Percentiles rank a stretch among this genome's conserved stretches.
Conservation (phyloP, 2,888 invertebrate species). For the Lasioglossum lativentre region DNA sequence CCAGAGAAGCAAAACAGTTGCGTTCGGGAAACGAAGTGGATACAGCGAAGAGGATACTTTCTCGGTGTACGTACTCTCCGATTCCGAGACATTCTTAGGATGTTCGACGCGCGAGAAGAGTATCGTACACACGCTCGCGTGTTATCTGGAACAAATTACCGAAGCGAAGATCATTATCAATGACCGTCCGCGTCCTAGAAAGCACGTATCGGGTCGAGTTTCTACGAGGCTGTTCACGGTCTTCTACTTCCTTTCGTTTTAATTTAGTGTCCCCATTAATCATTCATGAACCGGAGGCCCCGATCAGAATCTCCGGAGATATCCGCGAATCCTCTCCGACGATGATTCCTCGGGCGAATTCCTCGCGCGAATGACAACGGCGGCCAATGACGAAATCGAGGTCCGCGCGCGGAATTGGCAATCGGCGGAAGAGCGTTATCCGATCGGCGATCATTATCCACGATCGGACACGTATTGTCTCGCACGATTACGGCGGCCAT, state of each 20-base stretch:
- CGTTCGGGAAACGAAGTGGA: neutral
- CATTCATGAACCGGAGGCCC: slow-evolving; percentile 51
- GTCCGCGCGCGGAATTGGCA: slow-evolving; percentile 38
- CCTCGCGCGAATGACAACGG: slow-evolving; percentile 8
- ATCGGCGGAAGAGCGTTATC: slow-evolving; percentile 52
- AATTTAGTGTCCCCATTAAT: slow-evolving; percentile 60
- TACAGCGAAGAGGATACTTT: neutral
- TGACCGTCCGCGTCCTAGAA: slow-evolving; percentile 49
- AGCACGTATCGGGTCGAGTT: slow-evolving; percentile 45
- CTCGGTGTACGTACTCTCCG: neutral
- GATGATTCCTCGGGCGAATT: slow-evolving; percentile 12
- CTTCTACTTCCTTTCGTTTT: slow-evolving; percentile 52
- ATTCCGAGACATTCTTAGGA: neutral
- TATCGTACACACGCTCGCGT: slow-evolving; percentile 2
- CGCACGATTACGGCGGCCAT: slow-evolving; percentile 54
- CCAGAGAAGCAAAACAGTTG: neutral
- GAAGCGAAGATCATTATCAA: slow-evolving; percentile 47
- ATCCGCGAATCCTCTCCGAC: neutral
- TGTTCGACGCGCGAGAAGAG: neutral
- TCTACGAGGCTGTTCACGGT: slow-evolving; percentile 59
- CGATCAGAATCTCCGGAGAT: neutral
- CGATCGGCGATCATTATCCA: slow-evolving; percentile 49
- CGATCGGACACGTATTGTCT: slow-evolving; percentile 38
- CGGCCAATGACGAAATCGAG: slow-evolving; percentile 27
- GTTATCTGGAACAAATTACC: slow-evolving; percentile 34